Conservation (phyloP, 2,888 invertebrate genomes). For the Drosophila nr. fundita region DNA sequence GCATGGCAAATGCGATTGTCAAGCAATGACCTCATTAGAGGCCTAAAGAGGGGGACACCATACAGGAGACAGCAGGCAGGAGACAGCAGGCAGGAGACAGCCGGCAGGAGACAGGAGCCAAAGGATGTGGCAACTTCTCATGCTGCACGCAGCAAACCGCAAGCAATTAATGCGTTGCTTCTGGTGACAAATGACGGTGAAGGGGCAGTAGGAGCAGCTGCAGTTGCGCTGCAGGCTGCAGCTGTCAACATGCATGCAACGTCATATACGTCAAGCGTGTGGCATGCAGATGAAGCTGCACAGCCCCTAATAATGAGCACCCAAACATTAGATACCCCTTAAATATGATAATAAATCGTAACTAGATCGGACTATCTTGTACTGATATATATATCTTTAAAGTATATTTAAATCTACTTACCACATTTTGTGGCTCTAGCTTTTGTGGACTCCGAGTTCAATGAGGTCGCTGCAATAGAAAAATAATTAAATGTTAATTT, state of each 20-base stretch:
- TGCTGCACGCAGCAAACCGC: slow-evolving; percentile 35
- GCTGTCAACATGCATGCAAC: slow-evolving; percentile 70
- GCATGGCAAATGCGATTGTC: slow-evolving; percentile 82
- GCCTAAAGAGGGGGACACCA: slow-evolving; percentile 15
- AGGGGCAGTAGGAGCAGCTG: background rate
- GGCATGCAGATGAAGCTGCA: slow-evolving; percentile 31
- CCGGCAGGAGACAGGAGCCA: slow-evolving; percentile 13
- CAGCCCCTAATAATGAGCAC: slow-evolving; percentile 45
- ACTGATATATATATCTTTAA: background rate
- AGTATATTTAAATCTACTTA: background rate
- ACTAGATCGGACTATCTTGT: background rate
- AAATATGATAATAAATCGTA: background rate
- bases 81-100: slow-evolving; percentile 21
- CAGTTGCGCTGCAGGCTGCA: slow-evolving; percentile 47
- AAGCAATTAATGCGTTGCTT: slow-evolving; percentile 47
- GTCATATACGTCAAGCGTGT: slow-evolving; percentile 75
- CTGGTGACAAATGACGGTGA: background rate
- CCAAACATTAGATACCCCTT: slow-evolving; percentile 22
- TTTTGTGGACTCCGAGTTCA: background rate
- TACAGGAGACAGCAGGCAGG: slow-evolving; percentile 10
- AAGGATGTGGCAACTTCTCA: slow-evolving; percentile 32
- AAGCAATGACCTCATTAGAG: slow-evolving; percentile 83
- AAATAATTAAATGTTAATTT: background rate
- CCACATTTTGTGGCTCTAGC: background rate
- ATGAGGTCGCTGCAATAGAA: background rate